A percentile compares a stretch with the other conserved stretches of the same genome.
Conservation (phyloP, 2,113 vertebrate species). For the Ploceus nigricollis region DNA sequence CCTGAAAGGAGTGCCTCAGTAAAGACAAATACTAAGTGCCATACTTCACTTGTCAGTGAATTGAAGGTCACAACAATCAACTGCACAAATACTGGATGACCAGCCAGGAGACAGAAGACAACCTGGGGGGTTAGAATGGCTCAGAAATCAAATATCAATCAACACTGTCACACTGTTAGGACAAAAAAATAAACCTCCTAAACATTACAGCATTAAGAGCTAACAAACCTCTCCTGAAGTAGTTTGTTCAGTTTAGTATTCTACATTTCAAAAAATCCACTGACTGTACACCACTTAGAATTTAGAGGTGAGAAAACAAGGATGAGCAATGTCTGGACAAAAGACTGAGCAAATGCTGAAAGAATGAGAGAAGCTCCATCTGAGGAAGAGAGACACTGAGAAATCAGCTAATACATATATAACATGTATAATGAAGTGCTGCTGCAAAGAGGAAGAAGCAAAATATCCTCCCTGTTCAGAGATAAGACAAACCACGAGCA, state of each 20-base stretch:
- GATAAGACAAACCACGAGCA: background rate
- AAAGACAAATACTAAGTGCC: background rate
- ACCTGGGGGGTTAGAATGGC: background rate
- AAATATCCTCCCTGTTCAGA: background rate
- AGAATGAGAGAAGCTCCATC: background rate
- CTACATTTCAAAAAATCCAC: background rate
- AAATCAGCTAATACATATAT: background rate
- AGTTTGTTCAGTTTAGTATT: background rate
- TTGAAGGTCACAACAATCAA: slow-evolving; percentile 18
- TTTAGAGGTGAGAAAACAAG: background rate
- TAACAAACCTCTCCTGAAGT: background rate
- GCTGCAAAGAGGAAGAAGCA: background rate
- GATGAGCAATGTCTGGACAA: background rate
- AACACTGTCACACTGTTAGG: background rate
- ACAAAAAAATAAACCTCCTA: background rate
- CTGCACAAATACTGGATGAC: background rate
- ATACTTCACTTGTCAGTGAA: background rate
- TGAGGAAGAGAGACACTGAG: background rate
- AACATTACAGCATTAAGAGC: background rate
- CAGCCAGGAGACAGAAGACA: background rate
- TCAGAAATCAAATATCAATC: background rate
- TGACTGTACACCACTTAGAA: background rate
- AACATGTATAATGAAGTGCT: background rate
- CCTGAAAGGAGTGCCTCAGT: background rate
- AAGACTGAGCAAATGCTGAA: background rate